Evolutionary conservation across 2,797 vertebrate genomes (phyloP).

Genomic region (Dendrocincla tyrannina): DNA sequence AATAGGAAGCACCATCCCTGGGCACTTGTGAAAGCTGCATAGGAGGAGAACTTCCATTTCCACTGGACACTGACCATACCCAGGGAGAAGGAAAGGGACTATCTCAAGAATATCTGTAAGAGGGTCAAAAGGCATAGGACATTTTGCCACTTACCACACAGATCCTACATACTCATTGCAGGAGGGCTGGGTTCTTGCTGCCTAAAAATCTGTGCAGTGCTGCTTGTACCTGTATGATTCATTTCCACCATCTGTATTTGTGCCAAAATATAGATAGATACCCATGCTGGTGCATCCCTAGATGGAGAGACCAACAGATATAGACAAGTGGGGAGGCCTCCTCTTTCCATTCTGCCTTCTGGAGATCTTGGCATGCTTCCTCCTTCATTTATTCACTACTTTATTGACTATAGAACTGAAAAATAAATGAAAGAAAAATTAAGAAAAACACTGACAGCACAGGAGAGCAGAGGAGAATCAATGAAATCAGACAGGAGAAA

Average conservation of each 20-base stretch:
- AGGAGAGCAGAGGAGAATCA: neutral
- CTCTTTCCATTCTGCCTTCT: slow-evolving; percentile 26
- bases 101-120: neutral
- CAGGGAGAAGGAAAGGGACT: neutral
- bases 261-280: neutral
- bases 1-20: neutral
- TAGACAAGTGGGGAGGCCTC: neutral
- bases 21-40: accelerated
- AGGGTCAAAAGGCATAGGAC: neutral
- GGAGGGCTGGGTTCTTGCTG: neutral
- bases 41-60: neutral
- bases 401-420: neutral
- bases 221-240: slow-evolving; percentile 12
- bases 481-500: slow-evolving; percentile 20
- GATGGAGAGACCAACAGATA: neutral
- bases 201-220: slow-evolving; percentile 12
- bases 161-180: neutral
- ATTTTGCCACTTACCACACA: neutral
- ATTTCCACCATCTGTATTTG: neutral
- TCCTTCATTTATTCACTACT: neutral
- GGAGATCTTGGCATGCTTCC: slow-evolving; percentile 37
- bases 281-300: neutral
- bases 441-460: neutral
- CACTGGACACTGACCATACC: neutral
- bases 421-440: neutral